phyloP scores from a whole-genome alignment of 2,113 vertebrate species.

The Notothenia rossii region DNA sequence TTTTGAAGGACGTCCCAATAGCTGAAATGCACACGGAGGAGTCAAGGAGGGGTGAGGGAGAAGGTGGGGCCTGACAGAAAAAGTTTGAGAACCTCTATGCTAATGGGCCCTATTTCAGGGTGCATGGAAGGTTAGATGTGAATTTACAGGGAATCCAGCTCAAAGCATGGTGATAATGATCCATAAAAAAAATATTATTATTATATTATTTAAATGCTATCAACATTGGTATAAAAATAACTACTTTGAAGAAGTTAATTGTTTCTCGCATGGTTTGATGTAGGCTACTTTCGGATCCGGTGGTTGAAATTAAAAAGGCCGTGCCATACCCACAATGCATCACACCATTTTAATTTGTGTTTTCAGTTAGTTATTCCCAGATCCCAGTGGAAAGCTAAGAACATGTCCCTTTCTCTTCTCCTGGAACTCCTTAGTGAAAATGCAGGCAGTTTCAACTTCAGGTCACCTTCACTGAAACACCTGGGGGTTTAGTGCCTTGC shows the following conservation, averaged over 20 bases:
- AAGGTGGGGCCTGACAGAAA: no score
- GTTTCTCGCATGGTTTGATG: background rate
- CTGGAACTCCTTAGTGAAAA: background rate
- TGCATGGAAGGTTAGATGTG: background rate
- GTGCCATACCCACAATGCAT: constrained; percentile 1
- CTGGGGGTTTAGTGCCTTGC: background rate
- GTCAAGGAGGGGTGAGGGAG: no score
- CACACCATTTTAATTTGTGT: background rate
- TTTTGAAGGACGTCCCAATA: no score
- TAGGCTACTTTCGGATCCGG: background rate
- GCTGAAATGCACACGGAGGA: no score
- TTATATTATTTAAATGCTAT: background rate
- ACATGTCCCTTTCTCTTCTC: no score
- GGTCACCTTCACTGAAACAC: background rate
- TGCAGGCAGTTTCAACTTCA: background rate
- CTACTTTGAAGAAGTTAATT: background rate
- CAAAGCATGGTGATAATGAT: background rate
- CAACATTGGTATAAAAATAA: no score
- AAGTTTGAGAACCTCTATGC: no score
- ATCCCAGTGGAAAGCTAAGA: background rate
- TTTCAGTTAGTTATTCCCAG: background rate
- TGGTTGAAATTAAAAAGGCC: background rate
- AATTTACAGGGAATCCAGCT: background rate
- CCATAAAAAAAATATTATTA: background rate
- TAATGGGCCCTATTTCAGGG: background rate